A percentile compares a stretch with the other conserved stretches of the same genome.
Conservation (phyloP, 2,797 vertebrate species). For the Lepus oiostolus region DNA sequence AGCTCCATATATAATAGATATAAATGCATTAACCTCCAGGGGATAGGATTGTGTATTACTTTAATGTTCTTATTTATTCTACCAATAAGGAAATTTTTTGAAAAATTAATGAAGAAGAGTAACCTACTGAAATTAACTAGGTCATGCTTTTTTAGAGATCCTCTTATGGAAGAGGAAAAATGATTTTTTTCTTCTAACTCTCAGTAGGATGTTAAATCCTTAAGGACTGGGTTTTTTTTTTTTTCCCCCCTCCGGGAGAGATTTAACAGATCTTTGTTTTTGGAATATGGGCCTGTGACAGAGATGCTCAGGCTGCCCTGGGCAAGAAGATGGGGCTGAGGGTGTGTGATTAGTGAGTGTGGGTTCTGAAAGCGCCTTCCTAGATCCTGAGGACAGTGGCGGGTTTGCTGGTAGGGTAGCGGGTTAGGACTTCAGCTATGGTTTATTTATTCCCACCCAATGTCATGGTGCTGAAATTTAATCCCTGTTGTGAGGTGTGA, state of each 20-base stretch:
- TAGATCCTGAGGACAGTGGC: not conserved
- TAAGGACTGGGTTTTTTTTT: not conserved
- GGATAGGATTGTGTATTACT: not conserved
- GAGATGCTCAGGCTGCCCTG: not conserved
- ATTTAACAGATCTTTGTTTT: not conserved
- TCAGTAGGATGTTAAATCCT: not conserved
- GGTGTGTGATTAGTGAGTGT: not conserved
- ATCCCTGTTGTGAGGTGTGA: not conserved
- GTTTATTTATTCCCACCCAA: not conserved
- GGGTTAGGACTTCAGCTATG: not conserved
- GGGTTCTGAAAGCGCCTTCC: not conserved
- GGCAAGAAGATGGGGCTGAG: not conserved
- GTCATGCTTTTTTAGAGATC: not conserved
- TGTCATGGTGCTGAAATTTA: not conserved
- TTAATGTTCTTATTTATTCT: conserved; percentile 14
- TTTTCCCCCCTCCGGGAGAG: not conserved
- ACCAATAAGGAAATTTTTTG: not conserved
- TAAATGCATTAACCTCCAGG: not conserved
- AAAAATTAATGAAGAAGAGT: conserved; percentile 31
- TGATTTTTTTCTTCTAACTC: not conserved
- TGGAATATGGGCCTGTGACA: not conserved
- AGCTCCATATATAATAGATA: not conserved
- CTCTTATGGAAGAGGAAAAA: not conserved
- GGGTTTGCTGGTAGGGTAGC: not conserved
- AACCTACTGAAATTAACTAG: not conserved